These are phyloP conservation scores for Phengaris alcon DNA, from an alignment of 2,888 invertebrate species.

Conservation along the genomic window DNA sequence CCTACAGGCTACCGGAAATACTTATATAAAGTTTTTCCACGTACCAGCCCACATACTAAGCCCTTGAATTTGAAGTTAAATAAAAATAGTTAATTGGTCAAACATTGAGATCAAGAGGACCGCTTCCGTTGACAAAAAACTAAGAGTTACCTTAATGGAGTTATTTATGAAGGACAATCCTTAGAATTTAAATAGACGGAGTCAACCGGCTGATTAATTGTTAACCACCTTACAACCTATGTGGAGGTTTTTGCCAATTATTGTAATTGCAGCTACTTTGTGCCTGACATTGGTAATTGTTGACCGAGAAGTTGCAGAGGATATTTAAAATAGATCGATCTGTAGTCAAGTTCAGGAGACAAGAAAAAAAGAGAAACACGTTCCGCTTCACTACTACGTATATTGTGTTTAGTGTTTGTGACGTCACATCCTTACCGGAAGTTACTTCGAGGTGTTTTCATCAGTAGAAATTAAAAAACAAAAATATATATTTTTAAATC, in stretches of 20 bases:
- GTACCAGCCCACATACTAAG: background rate
- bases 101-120: slow-evolving; percentile 2
- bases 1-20: background rate
- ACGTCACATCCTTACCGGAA: too few species aligned
- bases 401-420: too few species aligned
- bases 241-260: slow-evolving; percentile 2
- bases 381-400: too few species aligned
- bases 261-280: background rate
- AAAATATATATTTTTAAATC: too few species aligned
- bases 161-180: slow-evolving; percentile 24
- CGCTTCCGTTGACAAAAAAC: slow-evolving; percentile 28
- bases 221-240: background rate
- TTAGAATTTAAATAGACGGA: slow-evolving; percentile 23
- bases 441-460: too few species aligned
- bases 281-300: too few species aligned
- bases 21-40: background rate
- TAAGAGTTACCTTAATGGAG: slow-evolving; percentile 15
- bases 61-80: background rate
- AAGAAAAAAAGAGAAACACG: too few species aligned
- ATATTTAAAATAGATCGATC: too few species aligned
- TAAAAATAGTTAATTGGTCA: slow-evolving; percentile 22
- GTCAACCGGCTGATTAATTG: slow-evolving; percentile 23
- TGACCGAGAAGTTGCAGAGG: too few species aligned
- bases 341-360: too few species aligned
- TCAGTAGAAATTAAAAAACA: too few species aligned